Evolutionary conservation across 1,140 invertebrate species (phyloP).

Genomic region (Rhynchophorus ferrugineus): DNA sequence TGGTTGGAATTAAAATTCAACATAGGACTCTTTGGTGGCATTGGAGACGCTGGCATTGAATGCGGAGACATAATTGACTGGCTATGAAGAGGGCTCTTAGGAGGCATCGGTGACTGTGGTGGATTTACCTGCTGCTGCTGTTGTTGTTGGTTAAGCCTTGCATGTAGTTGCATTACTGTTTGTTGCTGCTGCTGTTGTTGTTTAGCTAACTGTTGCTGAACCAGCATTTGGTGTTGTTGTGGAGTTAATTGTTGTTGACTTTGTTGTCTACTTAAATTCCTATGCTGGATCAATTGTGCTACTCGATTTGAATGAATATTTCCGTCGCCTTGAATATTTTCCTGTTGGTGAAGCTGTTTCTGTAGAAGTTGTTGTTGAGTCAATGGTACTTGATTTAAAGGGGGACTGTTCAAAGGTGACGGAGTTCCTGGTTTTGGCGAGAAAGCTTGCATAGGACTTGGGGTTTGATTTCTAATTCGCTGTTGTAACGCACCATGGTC

Average conservation of each 20-base stretch:
- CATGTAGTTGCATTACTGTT: slow-evolving; percentile 44
- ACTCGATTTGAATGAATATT: slow-evolving; percentile 32
- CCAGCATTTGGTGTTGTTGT: slow-evolving; percentile 48
- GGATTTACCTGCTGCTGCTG: slow-evolving; percentile 44
- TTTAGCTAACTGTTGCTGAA: slow-evolving; percentile 47
- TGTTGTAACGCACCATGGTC: slow-evolving; percentile 28
- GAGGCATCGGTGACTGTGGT: slow-evolving; percentile 48
- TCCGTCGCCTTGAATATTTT: slow-evolving; percentile 19
- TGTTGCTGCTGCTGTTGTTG: slow-evolving; percentile 52
- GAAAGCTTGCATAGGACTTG: slow-evolving; percentile 30
- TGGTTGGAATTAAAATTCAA: slow-evolving; percentile 36
- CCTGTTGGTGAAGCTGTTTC: slow-evolving; percentile 37
- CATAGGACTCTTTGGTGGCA: slow-evolving; percentile 38
- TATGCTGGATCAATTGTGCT: slow-evolving; percentile 41
- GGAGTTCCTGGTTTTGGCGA: slow-evolving; percentile 36
- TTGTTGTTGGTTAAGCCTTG: slow-evolving; percentile 30
- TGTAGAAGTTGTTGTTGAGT: slow-evolving; percentile 39
- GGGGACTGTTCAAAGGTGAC: slow-evolving; percentile 38
- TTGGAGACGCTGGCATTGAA: slow-evolving; percentile 47
- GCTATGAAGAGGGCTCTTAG: slow-evolving; percentile 36
- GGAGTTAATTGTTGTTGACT: slow-evolving; percentile 39
- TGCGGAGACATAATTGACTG: slow-evolving; percentile 48
- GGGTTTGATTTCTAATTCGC: slow-evolving; percentile 23
- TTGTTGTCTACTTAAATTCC: slow-evolving; percentile 40
- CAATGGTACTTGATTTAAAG: slow-evolving; percentile 30